A percentile compares a stretch with the other conserved stretches of the same genome.
Conservation (phyloP, 37 sponge, comb jelly and placozoan genomes). For the Beroe ovata region DNA sequence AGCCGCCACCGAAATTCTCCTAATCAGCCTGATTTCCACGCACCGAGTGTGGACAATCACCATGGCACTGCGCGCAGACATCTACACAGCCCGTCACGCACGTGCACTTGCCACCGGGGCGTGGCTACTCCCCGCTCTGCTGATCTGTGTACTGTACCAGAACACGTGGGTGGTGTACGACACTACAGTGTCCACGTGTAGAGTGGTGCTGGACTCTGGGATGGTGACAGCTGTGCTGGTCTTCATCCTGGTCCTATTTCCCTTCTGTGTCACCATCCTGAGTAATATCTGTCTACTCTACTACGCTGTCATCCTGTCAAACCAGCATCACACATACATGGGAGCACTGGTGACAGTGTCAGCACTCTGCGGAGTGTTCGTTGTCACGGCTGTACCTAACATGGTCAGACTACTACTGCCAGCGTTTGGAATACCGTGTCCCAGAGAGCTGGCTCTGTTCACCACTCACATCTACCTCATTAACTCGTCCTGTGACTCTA, state of each 20-base stretch:
- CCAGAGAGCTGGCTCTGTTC: neutral
- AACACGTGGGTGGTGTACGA: neutral
- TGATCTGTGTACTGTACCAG: neutral
- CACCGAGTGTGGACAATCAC: conserved; percentile 8
- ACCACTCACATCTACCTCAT: conserved; percentile 30
- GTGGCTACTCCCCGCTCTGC: too few relatives aligned
- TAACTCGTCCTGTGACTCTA: conserved; percentile 46
- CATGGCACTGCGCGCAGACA: neutral
- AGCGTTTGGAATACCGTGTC: neutral
- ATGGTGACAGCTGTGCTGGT: neutral
- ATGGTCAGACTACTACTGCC: conserved; percentile 16
- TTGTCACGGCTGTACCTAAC: conserved; percentile 16
- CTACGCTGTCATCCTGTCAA: conserved; percentile 12
- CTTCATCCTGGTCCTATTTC: neutral
- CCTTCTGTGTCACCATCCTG: conserved; percentile 12
- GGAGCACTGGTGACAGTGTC: conserved; percentile 32
- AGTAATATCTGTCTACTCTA: neutral
- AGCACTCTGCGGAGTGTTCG: neutral
- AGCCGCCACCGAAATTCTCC: conserved; percentile 51
- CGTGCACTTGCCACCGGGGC: too few relatives aligned
- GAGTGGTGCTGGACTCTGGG: neutral
- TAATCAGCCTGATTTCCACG: conserved; percentile 13
- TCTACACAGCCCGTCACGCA: too few relatives aligned
- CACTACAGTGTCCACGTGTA: neutral
- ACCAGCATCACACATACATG: neutral